Evolutionary conservation across 2,888 invertebrate species (phyloP), one percentile per base, ranked within the genome.

Genomic region (Eulithis testata): DNA sequence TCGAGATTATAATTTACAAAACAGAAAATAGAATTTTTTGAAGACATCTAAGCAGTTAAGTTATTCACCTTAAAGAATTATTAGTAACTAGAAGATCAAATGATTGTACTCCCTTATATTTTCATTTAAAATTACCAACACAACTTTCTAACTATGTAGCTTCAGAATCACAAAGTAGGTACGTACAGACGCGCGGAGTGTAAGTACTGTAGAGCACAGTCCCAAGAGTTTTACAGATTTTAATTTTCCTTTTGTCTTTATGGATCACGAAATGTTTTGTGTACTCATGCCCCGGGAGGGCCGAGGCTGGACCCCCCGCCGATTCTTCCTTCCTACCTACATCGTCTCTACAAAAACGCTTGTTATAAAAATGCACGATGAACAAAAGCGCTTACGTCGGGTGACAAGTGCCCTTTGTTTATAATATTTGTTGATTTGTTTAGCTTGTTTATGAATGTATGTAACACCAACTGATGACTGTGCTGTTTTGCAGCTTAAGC

Each of bases 261-360:
- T 87, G 90, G 89, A 91, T 91, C 92, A 92, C 92, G 92, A 89
- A 90, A 91, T 90, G 91, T 92, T 91, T 91, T 91, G 91, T 91
- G 86, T 89, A 86, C 86, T 79, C 80, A 78, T 82, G 78, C 90
- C 90, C 88, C 90, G 83, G 90, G 91, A 86, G 90, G 87, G 86
- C 86, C 78, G 66, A 74, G 73, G 73, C 69, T 66, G 68, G 90
- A 87, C 89, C 91, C 89, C 92, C 92, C 89, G 91, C 86, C 77
- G 91, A 67, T 90, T 86, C 84, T 90, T 90, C 91, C 91, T 91
- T 91, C 91, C 91, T 91, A 89, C 90, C 91, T 91, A 89, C 90
- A 90, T 88, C 83, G 88, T 76, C 85, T 88, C 84, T 81, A 91
- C 89, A 92, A 91, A 91, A 91, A 90, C 86, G 80, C 85, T 86